These are phyloP conservation scores for Ondatra zibethicus DNA, from an alignment of 2,113 vertebrate genomes.

Conservation along the genomic window DNA sequence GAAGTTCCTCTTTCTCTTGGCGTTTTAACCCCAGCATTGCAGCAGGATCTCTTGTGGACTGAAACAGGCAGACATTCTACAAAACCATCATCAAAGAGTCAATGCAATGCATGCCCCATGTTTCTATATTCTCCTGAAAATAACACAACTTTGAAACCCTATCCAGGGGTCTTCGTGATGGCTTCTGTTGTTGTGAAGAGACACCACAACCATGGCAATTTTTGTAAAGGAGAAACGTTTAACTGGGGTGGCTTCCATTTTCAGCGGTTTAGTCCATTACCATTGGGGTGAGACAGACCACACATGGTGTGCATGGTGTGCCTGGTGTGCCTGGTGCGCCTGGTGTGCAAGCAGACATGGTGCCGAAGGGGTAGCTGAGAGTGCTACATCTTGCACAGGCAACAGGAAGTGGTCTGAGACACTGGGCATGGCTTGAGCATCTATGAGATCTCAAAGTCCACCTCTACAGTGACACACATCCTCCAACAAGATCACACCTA, in stretches of 20 bases:
- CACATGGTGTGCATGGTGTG: too few relatives aligned
- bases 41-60: rapidly evolving
- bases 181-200: neutral
- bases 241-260: neutral
- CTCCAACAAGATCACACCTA: neutral
- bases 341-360: neutral
- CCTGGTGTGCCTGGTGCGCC: too few relatives aligned
- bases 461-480: neutral
- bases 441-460: neutral
- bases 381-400: neutral
- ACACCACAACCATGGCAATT: neutral
- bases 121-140: neutral
- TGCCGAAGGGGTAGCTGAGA: neutral
- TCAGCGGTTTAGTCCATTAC: neutral
- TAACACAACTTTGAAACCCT: neutral
- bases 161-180: neutral
- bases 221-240: neutral
- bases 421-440: neutral
- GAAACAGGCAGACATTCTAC: too few relatives aligned
- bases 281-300: neutral
- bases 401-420: neutral
- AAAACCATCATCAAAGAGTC: too few relatives aligned
- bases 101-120: rapidly evolving
- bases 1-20: neutral
- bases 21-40: neutral